These are phyloP conservation scores for Tenrec ecaudatus DNA, from an alignment of 2,113 vertebrate genomes.

Conservation along the genomic window DNA sequence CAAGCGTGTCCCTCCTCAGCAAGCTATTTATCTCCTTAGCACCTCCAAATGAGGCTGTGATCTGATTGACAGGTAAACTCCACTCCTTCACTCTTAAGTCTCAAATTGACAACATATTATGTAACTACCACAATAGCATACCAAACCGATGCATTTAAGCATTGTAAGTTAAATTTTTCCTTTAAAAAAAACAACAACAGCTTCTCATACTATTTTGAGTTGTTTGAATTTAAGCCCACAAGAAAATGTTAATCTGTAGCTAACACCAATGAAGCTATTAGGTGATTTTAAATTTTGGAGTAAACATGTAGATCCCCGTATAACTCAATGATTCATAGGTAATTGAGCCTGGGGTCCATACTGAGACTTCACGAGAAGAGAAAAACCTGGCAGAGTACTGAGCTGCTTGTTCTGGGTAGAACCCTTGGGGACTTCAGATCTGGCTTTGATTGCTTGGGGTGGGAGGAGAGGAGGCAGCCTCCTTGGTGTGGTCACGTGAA, in stretches of 20 bases:
- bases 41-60: no score
- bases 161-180: background rate
- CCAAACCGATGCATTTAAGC: no score
- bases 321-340: background rate
- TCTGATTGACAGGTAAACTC: no score
- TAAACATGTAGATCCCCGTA: background rate
- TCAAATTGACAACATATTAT: no score
- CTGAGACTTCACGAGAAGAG: background rate
- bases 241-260: background rate
- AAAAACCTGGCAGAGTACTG: constrained; percentile 18
- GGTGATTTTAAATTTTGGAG: constrained; percentile 24
- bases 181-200: background rate
- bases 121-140: no score
- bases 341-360: background rate
- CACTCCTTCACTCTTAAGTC: no score
- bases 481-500: constrained; percentile 21
- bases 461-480: background rate
- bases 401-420: background rate
- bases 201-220: background rate
- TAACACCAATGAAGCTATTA: background rate
- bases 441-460: constrained; percentile 15
- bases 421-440: background rate
- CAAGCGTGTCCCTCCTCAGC: no score
- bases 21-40: no score
- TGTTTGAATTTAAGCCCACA: constrained; percentile 46